Percentiles rank a stretch among this genome's conserved stretches.
These are phyloP conservation scores for Brenthis daphne DNA, from an alignment of 2,888 invertebrate species.

Conservation along the genomic window DNA sequence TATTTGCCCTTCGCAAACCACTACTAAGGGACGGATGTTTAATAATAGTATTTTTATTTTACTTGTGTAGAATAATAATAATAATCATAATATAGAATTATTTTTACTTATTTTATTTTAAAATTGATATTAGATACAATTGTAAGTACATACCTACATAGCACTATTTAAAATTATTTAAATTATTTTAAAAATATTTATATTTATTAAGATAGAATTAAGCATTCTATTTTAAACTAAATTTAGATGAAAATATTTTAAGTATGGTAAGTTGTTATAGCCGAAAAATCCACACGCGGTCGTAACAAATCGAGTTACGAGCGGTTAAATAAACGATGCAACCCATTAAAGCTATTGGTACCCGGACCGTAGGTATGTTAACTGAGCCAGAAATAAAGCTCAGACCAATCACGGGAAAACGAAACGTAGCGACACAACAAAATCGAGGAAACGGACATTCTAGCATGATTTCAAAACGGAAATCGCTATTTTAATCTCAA, in stretches of 20 bases:
- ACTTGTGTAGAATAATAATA: too few relatives aligned
- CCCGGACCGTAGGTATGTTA: constrained; percentile 54
- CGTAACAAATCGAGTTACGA: constrained; percentile 72
- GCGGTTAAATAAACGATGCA: constrained; percentile 77
- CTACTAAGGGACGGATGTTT: too few relatives aligned
- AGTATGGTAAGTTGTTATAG: constrained; percentile 55
- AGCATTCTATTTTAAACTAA: background rate
- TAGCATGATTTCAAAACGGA: constrained; percentile 21
- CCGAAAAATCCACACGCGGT: constrained; percentile 69
- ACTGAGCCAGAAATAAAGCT: constrained; percentile 73
- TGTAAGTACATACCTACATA: too few relatives aligned
- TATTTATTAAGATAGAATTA: background rate
- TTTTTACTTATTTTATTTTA: background rate
- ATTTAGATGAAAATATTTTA: constrained; percentile 39
- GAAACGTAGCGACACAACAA: constrained; percentile 40
- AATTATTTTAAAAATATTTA: too few relatives aligned
- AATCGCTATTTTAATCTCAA: constrained; percentile 19
- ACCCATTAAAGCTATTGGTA: constrained; percentile 70
- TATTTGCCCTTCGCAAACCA: constrained; percentile 66
- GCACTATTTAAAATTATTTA: too few relatives aligned
- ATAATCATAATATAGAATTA: too few relatives aligned
- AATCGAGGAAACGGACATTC: constrained; percentile 31
- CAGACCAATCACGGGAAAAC: constrained; percentile 56
- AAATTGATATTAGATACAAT: background rate
- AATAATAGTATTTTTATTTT: too few relatives aligned